phyloP scores from a whole-genome alignment of 2,888 invertebrate species.

The Stenichneumon culpator region DNA sequence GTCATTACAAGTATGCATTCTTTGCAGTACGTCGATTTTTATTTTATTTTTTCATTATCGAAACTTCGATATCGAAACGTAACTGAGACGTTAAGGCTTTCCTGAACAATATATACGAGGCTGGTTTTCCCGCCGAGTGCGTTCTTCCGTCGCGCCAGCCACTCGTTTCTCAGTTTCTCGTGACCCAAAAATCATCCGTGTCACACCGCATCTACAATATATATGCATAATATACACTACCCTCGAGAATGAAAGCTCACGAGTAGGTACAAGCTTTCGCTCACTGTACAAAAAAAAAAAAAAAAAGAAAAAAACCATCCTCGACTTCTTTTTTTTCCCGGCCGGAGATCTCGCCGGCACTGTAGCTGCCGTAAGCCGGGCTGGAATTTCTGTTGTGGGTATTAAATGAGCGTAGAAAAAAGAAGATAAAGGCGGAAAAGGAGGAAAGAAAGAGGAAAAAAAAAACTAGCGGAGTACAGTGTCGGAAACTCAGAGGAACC shows the following conservation, averaged over 20 bases:
- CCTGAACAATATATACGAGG: constrained; percentile 47
- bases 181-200: constrained; percentile 65
- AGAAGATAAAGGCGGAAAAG: not conserved
- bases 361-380: not conserved
- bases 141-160: constrained; percentile 40
- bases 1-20: not conserved
- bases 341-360: too few species aligned
- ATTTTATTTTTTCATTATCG: not conserved
- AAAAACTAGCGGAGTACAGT: constrained; percentile 2
- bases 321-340: not conserved
- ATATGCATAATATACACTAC: constrained; percentile 12
- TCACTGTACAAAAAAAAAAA: constrained; percentile 2
- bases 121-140: constrained; percentile 51
- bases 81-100: constrained; percentile 2
- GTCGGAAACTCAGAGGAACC: constrained; percentile 15
- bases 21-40: not conserved
- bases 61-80: constrained; percentile 8
- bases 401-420: constrained; percentile 15
- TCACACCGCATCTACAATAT: constrained; percentile 15
- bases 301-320: not conserved
- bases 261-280: constrained; percentile 10
- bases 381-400: not conserved
- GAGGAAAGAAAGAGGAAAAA: not conserved
- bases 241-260: constrained; percentile 41
- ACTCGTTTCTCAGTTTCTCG: constrained; percentile 56